Evolutionary conservation across 92 coral and sea anemone species (phyloP).

Genomic region (Heteractis magnifica): DNA sequence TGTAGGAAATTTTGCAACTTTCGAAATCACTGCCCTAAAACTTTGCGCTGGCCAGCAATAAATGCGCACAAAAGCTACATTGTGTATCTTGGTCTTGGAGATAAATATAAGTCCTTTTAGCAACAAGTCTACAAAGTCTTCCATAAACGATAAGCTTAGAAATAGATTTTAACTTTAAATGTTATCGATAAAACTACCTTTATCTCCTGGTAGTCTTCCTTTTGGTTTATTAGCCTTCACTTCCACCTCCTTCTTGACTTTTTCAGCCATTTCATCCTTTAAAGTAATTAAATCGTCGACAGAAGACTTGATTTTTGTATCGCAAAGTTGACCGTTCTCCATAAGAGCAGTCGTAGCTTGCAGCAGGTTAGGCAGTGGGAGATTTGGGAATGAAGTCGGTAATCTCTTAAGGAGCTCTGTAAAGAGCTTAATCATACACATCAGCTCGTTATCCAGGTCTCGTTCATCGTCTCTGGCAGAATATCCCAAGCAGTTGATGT

Average conservation of each 20-base stretch:
- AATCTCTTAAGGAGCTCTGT: constrained; percentile 52
- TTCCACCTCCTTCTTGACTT: constrained; percentile 50
- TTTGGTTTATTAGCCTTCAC: neutral
- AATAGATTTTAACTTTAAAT: neutral
- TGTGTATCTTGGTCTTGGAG: too few relatives aligned
- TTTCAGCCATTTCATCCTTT: constrained; percentile 51
- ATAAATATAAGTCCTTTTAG: too few relatives aligned
- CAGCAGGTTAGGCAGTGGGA: constrained; percentile 56
- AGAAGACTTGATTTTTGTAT: constrained; percentile 20
- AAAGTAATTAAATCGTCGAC: constrained; percentile 48
- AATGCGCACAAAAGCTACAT: too few relatives aligned
- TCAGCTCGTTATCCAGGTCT: constrained; percentile 28
- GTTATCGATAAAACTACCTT: neutral
- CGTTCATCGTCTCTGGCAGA: constrained; percentile 17
- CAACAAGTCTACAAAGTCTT: too few relatives aligned
- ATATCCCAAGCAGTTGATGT: constrained; percentile 56
- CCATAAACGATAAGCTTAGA: too few relatives aligned
- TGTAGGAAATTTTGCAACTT: too few relatives aligned
- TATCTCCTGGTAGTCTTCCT: neutral
- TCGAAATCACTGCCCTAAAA: too few relatives aligned
- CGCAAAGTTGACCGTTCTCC: constrained; percentile 10
- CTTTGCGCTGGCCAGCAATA: too few relatives aligned
- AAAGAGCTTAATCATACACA: constrained; percentile 53
- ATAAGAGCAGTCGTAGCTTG: constrained; percentile 24
- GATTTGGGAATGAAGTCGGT: constrained; percentile 58